Evolutionary conservation across 2,888 invertebrate species (phyloP).

Genomic region (Phlogophora meticulosa): DNA sequence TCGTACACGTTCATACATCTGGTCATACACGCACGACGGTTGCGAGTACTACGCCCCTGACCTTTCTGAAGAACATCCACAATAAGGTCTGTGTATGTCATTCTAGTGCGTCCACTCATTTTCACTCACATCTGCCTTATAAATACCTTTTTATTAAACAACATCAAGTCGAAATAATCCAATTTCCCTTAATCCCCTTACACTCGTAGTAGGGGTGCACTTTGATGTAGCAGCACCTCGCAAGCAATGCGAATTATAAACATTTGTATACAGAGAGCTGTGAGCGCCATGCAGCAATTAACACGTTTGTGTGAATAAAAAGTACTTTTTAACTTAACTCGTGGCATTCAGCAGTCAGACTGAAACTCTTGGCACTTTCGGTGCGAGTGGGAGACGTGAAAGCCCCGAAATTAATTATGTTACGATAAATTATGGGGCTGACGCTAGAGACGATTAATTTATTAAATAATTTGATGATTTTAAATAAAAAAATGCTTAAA

Average conservation of each 20-base stretch:
- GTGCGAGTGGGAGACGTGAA: background rate
- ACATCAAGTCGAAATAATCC: slow-evolving; percentile 10
- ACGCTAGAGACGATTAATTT: background rate
- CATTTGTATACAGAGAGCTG: slow-evolving; percentile 77
- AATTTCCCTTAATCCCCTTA: slow-evolving; percentile 8
- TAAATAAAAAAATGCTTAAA: too few relatives aligned
- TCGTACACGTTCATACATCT: too few relatives aligned
- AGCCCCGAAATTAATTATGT: slow-evolving; percentile 34
- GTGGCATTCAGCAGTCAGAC: slow-evolving; percentile 37
- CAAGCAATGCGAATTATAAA: slow-evolving; percentile 79
- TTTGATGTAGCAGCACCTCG: slow-evolving; percentile 80
- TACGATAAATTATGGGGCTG: slow-evolving; percentile 3
- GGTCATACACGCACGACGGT: too few relatives aligned
- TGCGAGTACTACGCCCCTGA: too few relatives aligned
- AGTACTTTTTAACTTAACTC: slow-evolving; percentile 44
- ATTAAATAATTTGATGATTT: background rate
- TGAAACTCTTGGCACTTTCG: slow-evolving; percentile 48
- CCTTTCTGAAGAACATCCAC: too few relatives aligned
- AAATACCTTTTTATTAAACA: too few relatives aligned
- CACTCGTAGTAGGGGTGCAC: slow-evolving; percentile 66
- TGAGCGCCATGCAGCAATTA: slow-evolving; percentile 73
- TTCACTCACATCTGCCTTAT: too few relatives aligned
- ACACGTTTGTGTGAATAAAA: slow-evolving; percentile 59
- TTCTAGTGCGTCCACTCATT: too few relatives aligned
- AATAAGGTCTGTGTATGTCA: too few relatives aligned